Base-by-base conservation (phyloP, 2,888 invertebrate species). In the Aquatica leii region DNA sequence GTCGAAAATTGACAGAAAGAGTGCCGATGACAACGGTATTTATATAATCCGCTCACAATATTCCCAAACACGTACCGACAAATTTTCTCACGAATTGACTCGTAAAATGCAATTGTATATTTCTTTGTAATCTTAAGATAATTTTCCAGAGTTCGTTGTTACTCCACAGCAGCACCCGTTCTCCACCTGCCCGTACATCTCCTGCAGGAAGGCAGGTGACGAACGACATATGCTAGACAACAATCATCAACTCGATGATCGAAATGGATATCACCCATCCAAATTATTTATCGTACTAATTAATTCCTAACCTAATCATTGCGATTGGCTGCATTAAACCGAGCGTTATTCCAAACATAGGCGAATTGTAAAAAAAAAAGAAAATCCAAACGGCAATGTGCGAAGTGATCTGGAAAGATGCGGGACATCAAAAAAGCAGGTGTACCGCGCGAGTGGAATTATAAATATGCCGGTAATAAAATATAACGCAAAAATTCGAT, bases 151-250 rank as follows among this genome's bases (percentile, higher is more conserved):
- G 24, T 24, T 4, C 24, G 24, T 24, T 24, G 24, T 24, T 24
- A 24, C 6, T 6, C n/a, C n/a, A n/a, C 24, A 24, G 24, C 24
- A 24, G 24, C 55, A 54, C 59, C 53, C 59, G 59, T 53, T 64
- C 41, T 64, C 59, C 65, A 65, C 65, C 65, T 65, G 65, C 56
- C 52, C 40, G 48, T 60, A 43, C 65, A 65, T 65, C 65, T 65
- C 65, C 65, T 65, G 57, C 56, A 65, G 65, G 65, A 61, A 37
- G 58, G 60, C 65, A 65, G 65, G 65, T 65, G 65, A 65, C 54
- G 64, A 53, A 48, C 56, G 40, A 48, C 65, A 65, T 65, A 65
- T 65, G 65, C 52, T 34, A 46, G 59, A 41, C 56, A 15, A 20
- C 35, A 59, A 40, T 56, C 46, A 41, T 64, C 57, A 40, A 49